Evolutionary conservation across 2,888 invertebrate genomes (phyloP), one percentile per base, ranked within the genome.

Genomic region (Netelia virgata): DNA sequence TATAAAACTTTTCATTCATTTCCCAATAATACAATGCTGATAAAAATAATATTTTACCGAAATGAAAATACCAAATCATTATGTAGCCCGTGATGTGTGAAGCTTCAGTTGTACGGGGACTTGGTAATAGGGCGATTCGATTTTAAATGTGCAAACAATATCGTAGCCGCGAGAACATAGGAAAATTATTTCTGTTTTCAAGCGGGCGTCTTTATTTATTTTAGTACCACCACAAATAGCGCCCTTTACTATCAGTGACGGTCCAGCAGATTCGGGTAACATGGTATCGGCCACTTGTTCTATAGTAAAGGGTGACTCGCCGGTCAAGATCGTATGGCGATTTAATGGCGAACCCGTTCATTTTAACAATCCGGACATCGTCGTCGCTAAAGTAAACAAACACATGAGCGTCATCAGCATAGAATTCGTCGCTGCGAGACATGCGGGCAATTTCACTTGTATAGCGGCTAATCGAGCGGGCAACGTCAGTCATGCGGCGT

Each of bases 271-370:
- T 87, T 93, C 92, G 83, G 94, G 94, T 59, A 94, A 94, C 86
- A 92, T 93, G 89, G 93, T 93, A 53, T 93, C 93, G 70, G 92
- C 94, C 11, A 96, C 96, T 87, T 97, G 97, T 93, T 96, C 96
- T 94, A 96, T 97, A 57, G 95, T 95, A 68, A 97, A 97, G 93
- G 97, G 98, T 63, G 98, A 98, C 92, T 94, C 95, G 72, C 98
- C 97, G 8, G 94, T 98, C 50, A 95, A 95, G 90, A 96, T 98
- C 76, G 95, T 95, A 74, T 97, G 97, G 97, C 95, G 95, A 41
- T 95, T 97, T 86, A 96, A 97, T 89, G 94, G 94, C 53, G 87
- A 88, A 64, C 83, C 86, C 74, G 88, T 92, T 75, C 87, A 86
- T 78, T 63, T 79, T 55, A 81, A 89, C 83, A 87, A 90, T 86